phyloP scores from a whole-genome alignment of 2,888 invertebrate genomes.

The Ectemnius continuus region DNA sequence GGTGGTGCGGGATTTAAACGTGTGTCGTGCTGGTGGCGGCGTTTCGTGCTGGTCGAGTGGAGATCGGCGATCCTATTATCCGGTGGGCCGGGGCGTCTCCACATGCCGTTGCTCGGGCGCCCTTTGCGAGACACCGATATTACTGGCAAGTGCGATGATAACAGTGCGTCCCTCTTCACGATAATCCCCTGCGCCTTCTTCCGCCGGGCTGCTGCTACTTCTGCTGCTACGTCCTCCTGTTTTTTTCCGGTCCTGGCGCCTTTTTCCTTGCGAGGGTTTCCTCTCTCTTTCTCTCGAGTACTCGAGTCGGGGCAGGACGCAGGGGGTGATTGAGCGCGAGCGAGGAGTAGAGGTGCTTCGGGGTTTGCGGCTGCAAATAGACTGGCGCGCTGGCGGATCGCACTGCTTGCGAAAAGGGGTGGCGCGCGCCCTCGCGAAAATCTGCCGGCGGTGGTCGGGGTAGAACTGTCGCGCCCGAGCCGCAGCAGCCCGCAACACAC shows the following conservation, averaged over 20 bases:
- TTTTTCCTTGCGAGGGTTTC: too few species aligned
- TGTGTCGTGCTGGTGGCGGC: conserved; percentile 8
- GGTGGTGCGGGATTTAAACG: conserved; percentile 19
- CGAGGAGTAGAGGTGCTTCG: background rate
- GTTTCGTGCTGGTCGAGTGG: conserved; percentile 28
- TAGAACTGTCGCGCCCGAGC: conserved; percentile 77
- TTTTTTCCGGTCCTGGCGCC: background rate
- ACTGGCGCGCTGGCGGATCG: conserved; percentile 1
- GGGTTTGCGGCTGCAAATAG: background rate
- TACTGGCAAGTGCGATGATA: background rate
- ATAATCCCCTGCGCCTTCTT: conserved; percentile 52
- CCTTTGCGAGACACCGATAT: background rate
- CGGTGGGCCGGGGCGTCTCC: conserved; percentile 45
- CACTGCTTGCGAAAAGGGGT: background rate
- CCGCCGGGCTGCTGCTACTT: background rate
- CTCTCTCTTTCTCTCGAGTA: conserved; percentile 3
- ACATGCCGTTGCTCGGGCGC: conserved; percentile 50
- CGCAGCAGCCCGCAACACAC: conserved; percentile 77
- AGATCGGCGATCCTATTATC: conserved; percentile 26
- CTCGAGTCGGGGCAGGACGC: background rate
- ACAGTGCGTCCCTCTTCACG: conserved; percentile 49
- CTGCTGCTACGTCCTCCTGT: too few species aligned
- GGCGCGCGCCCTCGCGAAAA: conserved; percentile 57
- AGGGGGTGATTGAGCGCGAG: too few species aligned
- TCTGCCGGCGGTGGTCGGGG: conserved; percentile 74